A percentile compares a stretch with the other conserved stretches of the same genome.
Conservation (phyloP, 2,797 vertebrate genomes). For the Ctenopoma kingsleyae region DNA sequence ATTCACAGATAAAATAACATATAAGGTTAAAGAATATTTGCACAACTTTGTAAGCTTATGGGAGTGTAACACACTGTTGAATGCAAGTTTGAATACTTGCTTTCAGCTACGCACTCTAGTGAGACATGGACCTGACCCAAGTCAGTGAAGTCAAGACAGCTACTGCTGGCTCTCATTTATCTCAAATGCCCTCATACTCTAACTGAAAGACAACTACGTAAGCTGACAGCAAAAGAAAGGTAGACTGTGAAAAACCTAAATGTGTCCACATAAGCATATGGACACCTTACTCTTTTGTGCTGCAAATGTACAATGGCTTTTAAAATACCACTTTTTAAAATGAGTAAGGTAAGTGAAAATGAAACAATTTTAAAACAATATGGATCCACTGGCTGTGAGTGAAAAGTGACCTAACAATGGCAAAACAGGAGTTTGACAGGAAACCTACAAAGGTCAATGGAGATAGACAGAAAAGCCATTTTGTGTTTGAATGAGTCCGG, state of each 20-base stretch:
- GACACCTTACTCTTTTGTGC: background rate
- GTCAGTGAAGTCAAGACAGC: constrained; percentile 23
- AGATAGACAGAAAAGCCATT: constrained; percentile 56
- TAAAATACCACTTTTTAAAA: constrained; percentile 11
- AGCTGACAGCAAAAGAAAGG: constrained; percentile 30
- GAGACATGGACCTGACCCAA: background rate
- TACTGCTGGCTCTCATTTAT: constrained; percentile 14
- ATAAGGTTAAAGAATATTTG: background rate
- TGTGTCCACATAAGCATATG: constrained; percentile 15
- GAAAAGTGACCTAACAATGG: constrained; percentile 30
- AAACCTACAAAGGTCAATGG: constrained; percentile 36
- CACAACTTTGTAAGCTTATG: background rate
- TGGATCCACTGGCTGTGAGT: constrained; percentile 17
- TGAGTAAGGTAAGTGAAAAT: constrained; percentile 15
- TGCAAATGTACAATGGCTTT: constrained; percentile 19
- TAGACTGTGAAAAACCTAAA: constrained; percentile 16
- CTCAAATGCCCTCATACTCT: background rate
- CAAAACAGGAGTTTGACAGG: constrained; percentile 41
- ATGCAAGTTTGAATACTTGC: background rate
- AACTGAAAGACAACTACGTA: constrained; percentile 24
- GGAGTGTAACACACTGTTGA: background rate
- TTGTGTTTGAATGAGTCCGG: constrained; percentile 49
- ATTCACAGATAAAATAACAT: background rate
- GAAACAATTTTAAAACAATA: constrained; percentile 34
- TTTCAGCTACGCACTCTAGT: background rate